Evolutionary conservation across 1,140 invertebrate species (phyloP), one percentile per base, ranked within the genome.

Genomic region (Saccostrea echinata): DNA sequence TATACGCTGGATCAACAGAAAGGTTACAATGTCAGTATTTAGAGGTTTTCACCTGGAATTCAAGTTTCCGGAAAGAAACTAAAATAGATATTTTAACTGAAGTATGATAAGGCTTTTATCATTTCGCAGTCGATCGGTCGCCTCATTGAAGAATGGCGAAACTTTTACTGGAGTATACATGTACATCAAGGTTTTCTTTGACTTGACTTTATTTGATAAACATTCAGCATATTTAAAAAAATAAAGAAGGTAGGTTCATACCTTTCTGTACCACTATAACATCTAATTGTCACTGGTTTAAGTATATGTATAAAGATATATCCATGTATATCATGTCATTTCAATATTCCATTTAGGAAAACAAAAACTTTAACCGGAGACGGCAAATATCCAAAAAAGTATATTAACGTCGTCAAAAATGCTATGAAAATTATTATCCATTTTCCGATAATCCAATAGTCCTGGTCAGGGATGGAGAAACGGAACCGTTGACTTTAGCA

Each of bases 391-490:
- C 11, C 30, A 24, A 11, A 76, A 30, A 30, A 18, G 9, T 33
- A 30, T 16, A 21, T 24, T 30, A 76, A 33, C 16, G 3, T 76
- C 27, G 30, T 30, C 30, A 27, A 76, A 76, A 30, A 76, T 2
- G 16, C 11, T 3, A 4, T 76, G n/a, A 43, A 43, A 43, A 43
- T 76, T 27, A 24, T 51, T 83, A 83, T 83, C 81, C 81, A 83
- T 21, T 30, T 33, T 83, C 81, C 8, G 81, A 52, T 83, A 83
- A 83, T 83, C 81, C 81, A n/a, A 83, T 27, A 3, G 81, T 83
- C 81, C 81, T 83, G 6, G 81, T 51, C 13, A 83, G 8, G 2
- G 81, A 21, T 21, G 81, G n/a, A 12, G 81, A 27, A 83, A 83
- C n/a, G 18, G 81, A 51, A 33, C 35, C 18, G 24, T 83, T 83